Base-by-base conservation (phyloP, 2,113 vertebrate genomes). In the Zosterops japonicus region DNA sequence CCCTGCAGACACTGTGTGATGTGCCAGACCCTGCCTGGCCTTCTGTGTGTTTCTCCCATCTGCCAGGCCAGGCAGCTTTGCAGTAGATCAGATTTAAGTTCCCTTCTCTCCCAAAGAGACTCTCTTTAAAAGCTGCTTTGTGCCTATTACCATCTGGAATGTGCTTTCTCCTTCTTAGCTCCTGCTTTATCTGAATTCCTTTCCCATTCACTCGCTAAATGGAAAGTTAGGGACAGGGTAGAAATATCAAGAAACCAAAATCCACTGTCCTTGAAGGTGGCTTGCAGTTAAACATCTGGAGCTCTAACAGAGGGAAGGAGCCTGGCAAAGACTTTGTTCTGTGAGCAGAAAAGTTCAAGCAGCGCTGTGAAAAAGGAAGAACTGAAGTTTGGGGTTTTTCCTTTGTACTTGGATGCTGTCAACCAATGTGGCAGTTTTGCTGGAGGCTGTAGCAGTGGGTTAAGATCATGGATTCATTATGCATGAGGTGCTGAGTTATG, bases 61-160 rank as follows among this genome's bases (percentile, higher is more conserved):
- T 88, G 63, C 46, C 67, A 67, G 63, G 39, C 71, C 64, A 47
- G 3, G 49, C 59, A 59, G 35, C 39, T 83, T 47, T 72, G 63
- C 88, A 70, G 55, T 15, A n/a, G 52, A 19, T 36, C 2, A 4
- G 33, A 50, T 65, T 88, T 33, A 75, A n/a, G 2, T 75, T 70
- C 29, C 18, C 97, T 31, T 49, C 98, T 98, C 60, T 99, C 98
- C 59, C 98, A 98, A 94, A 98, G 98, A 87, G 96, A 47, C 60
- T 42, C 7, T 1, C 5, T 80, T 27, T 31, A 24, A 86, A 94
- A 63, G 55, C 80, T 91, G 59, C 70, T 77, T 64, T 86, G 29
- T 90, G 46, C 70, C 78, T 77, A 31, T 55, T 89, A 31, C 61
- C 14, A 18, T 85, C 71, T 89, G 69, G 20, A 53, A 76, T 70